A percentile compares a stretch with the other conserved stretches of the same genome.
Evolutionary conservation across 2,113 vertebrate genomes (phyloP).

Genomic region (Triplophysa tibetana): DNA sequence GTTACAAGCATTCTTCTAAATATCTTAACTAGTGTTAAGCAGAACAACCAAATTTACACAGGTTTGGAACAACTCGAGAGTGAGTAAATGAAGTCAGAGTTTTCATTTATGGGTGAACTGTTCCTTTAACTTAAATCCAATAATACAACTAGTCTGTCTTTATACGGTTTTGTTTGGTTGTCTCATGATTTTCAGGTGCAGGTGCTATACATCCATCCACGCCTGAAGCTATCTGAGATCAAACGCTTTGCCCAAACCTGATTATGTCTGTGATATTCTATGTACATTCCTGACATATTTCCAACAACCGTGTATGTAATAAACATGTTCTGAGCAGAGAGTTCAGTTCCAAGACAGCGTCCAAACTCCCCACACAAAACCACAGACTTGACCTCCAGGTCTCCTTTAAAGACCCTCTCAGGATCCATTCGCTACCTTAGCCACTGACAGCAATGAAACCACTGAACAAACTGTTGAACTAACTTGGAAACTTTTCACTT

Average conservation of each 20-base stretch:
- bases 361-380: conserved; percentile 1
- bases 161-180: too few species aligned
- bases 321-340: not conserved
- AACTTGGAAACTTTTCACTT: too few species aligned
- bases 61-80: too few species aligned
- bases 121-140: too few species aligned
- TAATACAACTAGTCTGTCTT: too few species aligned
- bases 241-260: conserved; percentile 55
- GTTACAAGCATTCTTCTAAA: too few species aligned
- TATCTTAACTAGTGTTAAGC: too few species aligned
- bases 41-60: too few species aligned
- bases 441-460: not conserved
- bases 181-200: not conserved
- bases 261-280: conserved; percentile 52
- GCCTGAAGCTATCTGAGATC: conserved; percentile 75
- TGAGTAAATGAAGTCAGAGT: too few species aligned
- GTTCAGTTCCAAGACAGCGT: conserved; percentile 17
- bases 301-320: conserved; percentile 57
- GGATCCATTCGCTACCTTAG: conserved; percentile 20
- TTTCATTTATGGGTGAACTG: too few species aligned
- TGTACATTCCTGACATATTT: conserved; percentile 67
- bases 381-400: conserved; percentile 29
- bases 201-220: conserved; percentile 28
- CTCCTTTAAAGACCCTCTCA: not conserved
- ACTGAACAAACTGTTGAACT: not conserved